These are phyloP conservation scores for Dolichotis patagonum DNA, from an alignment of 2,113 vertebrate species.

Conservation along the genomic window DNA sequence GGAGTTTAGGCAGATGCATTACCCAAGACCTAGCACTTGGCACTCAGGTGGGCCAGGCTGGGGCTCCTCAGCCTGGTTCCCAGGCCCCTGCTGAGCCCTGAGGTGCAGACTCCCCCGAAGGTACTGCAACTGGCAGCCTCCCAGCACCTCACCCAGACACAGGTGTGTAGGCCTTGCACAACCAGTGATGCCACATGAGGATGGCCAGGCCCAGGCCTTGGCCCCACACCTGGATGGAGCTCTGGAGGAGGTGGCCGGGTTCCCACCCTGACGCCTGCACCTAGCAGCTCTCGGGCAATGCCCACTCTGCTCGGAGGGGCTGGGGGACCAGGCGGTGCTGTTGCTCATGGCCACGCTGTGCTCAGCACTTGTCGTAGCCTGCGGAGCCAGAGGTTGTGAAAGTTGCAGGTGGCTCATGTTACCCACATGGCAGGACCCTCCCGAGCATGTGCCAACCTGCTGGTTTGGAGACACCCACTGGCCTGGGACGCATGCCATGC, in stretches of 20 bases:
- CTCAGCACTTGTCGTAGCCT: background rate
- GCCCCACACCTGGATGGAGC: background rate
- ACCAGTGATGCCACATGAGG: background rate
- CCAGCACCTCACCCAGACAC: slow-evolving; percentile 50
- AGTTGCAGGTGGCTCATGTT: background rate
- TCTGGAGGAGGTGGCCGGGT: background rate
- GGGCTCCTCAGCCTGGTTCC: slow-evolving; percentile 56
- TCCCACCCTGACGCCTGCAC: rapidly evolving
- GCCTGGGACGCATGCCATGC: background rate
- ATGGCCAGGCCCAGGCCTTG: background rate
- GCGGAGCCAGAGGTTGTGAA: background rate
- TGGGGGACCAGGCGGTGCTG: background rate
- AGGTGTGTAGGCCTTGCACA: slow-evolving; percentile 66
- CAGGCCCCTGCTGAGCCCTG: slow-evolving; percentile 51
- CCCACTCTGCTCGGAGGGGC: background rate
- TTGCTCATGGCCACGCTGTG: background rate
- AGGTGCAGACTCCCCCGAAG: background rate
- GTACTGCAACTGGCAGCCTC: background rate
- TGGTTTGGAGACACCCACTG: background rate
- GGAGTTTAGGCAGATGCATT: rapidly evolving
- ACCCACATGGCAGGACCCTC: background rate
- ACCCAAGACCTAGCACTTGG: background rate
- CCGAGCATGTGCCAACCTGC: background rate
- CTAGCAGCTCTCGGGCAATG: rapidly evolving
- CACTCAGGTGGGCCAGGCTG: background rate